A percentile compares a stretch with the other conserved stretches of the same genome.
These are phyloP conservation scores for Leucophenga varia DNA, from an alignment of 1,140 invertebrate genomes.

Conservation along the genomic window DNA sequence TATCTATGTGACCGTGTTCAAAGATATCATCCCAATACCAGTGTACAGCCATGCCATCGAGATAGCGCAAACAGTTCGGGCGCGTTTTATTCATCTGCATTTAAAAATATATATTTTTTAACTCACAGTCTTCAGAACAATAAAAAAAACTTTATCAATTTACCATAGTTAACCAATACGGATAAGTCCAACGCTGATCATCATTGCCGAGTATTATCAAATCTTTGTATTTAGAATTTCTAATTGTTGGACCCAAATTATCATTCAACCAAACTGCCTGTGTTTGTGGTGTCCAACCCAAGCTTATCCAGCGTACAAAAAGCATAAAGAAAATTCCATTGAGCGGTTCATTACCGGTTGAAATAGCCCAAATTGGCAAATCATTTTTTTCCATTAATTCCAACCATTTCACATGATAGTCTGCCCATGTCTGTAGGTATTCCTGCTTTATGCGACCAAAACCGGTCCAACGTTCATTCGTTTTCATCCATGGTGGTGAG, in stretches of 20 bases:
- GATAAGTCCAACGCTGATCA: conserved; percentile 68
- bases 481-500: conserved; percentile 93
- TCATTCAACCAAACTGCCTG: conserved; percentile 65
- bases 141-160: conserved; percentile 14
- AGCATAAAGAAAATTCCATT: conserved; percentile 64
- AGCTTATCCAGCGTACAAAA: conserved; percentile 66
- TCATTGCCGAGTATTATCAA: conserved; percentile 70
- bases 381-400: conserved; percentile 52
- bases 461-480: conserved; percentile 65
- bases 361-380: conserved; percentile 65
- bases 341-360: conserved; percentile 68
- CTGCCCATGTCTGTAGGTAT: conserved; percentile 77
- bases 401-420: conserved; percentile 74
- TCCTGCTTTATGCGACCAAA: conserved; percentile 63
- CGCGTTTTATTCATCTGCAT: conserved; percentile 61
- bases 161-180: conserved; percentile 66
- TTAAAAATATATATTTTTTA: no score
- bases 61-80: conserved; percentile 63
- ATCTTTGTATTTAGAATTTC: conserved; percentile 61
- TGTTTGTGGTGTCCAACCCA: conserved; percentile 70
- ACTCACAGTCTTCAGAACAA: no score
- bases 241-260: conserved; percentile 70
- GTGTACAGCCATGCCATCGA: conserved; percentile 79
- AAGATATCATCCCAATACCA: conserved; percentile 72
- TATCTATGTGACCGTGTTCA: conserved; percentile 59